Percentiles rank a stretch among this genome's conserved stretches.
Conservation (phyloP, 2,888 invertebrate species). For the Trichopoda pennipes region DNA sequence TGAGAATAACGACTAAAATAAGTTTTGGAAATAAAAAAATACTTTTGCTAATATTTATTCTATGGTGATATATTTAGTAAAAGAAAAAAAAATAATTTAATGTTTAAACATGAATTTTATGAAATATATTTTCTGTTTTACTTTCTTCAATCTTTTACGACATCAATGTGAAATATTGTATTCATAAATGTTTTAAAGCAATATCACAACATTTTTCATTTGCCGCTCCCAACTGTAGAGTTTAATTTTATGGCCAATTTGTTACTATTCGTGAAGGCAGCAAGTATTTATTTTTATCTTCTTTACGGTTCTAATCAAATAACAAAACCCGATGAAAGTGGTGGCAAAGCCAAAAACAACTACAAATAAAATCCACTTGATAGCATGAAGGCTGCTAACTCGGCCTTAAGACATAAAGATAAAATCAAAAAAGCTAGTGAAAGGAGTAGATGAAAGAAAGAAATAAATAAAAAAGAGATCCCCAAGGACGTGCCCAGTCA, state of each 20-base stretch:
- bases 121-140: no score
- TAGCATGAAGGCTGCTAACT: background rate
- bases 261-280: background rate
- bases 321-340: background rate
- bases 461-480: slow-evolving; percentile 11
- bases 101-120: no score
- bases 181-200: no score
- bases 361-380: background rate
- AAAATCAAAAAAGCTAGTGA: slow-evolving; percentile 12
- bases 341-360: background rate
- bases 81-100: no score
- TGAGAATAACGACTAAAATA: no score
- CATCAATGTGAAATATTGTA: no score
- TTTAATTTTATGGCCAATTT: background rate
- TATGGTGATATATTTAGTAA: no score
- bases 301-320: background rate
- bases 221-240: background rate
- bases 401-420: background rate
- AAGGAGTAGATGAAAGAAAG: background rate
- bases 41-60: no score
- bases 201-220: no score
- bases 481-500: slow-evolving; percentile 24
- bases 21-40: no score
- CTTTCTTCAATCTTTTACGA: no score
- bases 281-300: background rate